phyloP scores from a whole-genome alignment of 2,888 invertebrate species.

The Isoperla grammatica region DNA sequence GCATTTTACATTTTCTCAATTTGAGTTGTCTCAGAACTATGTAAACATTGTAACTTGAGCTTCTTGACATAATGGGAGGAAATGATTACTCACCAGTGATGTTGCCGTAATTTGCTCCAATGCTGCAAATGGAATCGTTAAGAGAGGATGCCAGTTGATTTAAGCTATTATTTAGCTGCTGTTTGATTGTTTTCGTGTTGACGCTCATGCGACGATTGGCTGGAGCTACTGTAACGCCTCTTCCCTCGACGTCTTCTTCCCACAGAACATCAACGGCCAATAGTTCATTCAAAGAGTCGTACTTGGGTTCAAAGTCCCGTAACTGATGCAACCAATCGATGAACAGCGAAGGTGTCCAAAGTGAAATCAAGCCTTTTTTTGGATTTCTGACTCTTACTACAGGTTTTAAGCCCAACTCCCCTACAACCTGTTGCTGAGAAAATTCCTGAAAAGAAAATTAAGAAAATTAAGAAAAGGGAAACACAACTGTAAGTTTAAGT shows the following conservation, averaged over 20 bases:
- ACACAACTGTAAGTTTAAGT: background rate
- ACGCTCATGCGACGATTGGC: slow-evolving; percentile 40
- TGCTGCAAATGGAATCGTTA: slow-evolving; percentile 19
- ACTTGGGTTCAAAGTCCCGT: slow-evolving; percentile 39
- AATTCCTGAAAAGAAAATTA: slow-evolving; percentile 39
- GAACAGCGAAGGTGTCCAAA: slow-evolving; percentile 40
- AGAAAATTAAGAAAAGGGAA: background rate
- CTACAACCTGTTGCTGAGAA: slow-evolving; percentile 40
- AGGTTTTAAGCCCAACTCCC: slow-evolving; percentile 38
- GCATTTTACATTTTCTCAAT: too few relatives aligned
- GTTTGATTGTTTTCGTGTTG: slow-evolving; percentile 40
- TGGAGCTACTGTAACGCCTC: slow-evolving; percentile 34
- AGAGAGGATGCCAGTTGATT: slow-evolving; percentile 41
- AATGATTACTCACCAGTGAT: background rate
- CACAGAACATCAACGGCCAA: slow-evolving; percentile 37
- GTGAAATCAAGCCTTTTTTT: slow-evolving; percentile 37
- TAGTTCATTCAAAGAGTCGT: slow-evolving; percentile 35
- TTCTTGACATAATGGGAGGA: too few relatives aligned
- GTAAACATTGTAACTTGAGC: too few relatives aligned
- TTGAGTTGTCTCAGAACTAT: too few relatives aligned
- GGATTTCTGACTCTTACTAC: slow-evolving; percentile 41
- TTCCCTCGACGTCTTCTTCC: slow-evolving; percentile 39
- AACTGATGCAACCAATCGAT: slow-evolving; percentile 40
- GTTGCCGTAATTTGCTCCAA: slow-evolving; percentile 1
- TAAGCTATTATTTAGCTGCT: slow-evolving; percentile 41